Evolutionary conservation across 1,140 invertebrate species (phyloP).

Genomic region (Ceratina calcarata): DNA sequence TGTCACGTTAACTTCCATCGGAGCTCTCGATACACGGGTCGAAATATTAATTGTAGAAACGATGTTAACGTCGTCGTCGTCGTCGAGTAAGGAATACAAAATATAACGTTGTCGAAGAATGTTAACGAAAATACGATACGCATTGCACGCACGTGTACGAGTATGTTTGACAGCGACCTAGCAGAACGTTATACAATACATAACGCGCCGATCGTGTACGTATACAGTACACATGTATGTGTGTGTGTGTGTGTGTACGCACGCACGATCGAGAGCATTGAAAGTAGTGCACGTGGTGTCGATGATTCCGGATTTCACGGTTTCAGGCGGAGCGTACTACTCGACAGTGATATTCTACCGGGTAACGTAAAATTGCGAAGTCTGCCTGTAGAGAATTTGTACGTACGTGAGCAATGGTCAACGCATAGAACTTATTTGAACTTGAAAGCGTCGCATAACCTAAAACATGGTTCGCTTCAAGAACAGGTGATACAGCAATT

Average conservation of each 20-base stretch:
- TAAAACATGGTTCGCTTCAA: conserved; percentile 85
- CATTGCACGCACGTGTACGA: conserved; percentile 11
- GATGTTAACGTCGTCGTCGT: not conserved
- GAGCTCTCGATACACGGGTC: not conserved
- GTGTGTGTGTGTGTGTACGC: no score
- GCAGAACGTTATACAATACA: not conserved
- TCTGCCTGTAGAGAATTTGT: no score
- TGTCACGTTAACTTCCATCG: not conserved
- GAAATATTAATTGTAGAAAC: not conserved
- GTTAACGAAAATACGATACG: not conserved
- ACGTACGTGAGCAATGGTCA: no score
- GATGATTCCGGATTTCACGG: not conserved
- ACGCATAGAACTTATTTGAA: no score
- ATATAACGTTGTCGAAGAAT: not conserved
- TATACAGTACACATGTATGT: no score
- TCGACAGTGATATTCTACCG: not conserved
- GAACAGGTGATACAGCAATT: conserved; percentile 81
- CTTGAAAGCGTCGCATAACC: conserved; percentile 13
- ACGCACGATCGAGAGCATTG: not conserved
- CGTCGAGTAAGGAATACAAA: not conserved
- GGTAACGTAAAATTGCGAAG: not conserved
- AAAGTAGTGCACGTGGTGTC: conserved; percentile 9
- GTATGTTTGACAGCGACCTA: conserved; percentile 30
- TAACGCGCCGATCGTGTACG: no score
- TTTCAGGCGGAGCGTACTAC: not conserved